Evolutionary conservation across 2,888 invertebrate genomes (phyloP).

Genomic region (Myathropa florea): DNA sequence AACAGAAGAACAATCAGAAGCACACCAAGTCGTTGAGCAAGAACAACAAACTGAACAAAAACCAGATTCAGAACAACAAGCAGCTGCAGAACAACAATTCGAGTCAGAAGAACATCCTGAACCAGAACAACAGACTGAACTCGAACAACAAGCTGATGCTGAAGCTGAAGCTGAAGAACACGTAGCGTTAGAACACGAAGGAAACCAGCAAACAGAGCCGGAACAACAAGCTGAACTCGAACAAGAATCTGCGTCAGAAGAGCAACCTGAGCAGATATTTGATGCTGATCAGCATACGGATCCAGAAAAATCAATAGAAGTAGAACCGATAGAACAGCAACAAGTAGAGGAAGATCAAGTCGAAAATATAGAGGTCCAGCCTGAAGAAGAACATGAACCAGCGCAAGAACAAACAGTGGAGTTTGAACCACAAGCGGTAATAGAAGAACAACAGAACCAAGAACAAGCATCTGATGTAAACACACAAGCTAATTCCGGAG

Average conservation of each 20-base stretch:
- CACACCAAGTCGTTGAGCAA: neutral
- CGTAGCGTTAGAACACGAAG: neutral
- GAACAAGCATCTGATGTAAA: neutral
- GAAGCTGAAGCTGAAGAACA: neutral
- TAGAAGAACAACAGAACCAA: neutral
- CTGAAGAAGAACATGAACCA: neutral
- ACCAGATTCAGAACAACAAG: neutral
- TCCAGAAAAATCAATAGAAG: neutral
- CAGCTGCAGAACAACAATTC: neutral
- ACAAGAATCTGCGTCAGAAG: neutral
- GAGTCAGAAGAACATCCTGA: neutral
- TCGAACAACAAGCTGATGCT: neutral
- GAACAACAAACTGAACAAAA: neutral
- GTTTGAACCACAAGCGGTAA: neutral
- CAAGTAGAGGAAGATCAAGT: neutral
- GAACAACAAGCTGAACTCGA: neutral
- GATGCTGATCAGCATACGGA: neutral
- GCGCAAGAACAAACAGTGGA: neutral
- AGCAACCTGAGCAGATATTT: neutral
- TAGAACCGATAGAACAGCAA: neutral
- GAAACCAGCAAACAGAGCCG: neutral
- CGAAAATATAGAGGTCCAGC: neutral
- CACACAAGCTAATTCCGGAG: neutral
- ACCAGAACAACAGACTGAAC: neutral
- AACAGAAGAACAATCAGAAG: constrained; percentile 2